Evolutionary conservation across 2,888 invertebrate genomes (phyloP).

Genomic region (Synanthedon formicaeformis): DNA sequence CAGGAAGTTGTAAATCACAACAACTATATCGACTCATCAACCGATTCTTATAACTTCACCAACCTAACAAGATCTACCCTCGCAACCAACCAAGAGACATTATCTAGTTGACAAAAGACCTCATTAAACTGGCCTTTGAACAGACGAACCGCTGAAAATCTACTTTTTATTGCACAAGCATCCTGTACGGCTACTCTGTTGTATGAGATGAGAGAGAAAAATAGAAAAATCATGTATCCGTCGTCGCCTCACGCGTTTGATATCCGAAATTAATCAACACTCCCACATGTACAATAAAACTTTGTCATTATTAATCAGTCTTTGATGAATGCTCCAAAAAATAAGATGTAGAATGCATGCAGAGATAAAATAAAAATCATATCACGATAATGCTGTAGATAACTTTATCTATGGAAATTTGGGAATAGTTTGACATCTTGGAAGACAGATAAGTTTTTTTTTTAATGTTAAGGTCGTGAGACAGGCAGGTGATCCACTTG

Average conservation of each 20-base stretch:
- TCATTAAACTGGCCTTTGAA: constrained; percentile 21
- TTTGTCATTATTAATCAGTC: background rate
- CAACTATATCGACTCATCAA: constrained; percentile 34
- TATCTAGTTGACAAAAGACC: constrained; percentile 12
- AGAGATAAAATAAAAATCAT: constrained; percentile 3
- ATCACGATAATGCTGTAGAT: too few relatives aligned
- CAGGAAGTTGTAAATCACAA: constrained; percentile 63
- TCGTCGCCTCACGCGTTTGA: constrained; percentile 8
- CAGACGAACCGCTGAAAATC: constrained; percentile 41
- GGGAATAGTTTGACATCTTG: too few relatives aligned
- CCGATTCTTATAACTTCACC: constrained; percentile 30
- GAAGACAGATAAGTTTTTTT: too few relatives aligned
- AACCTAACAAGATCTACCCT: constrained; percentile 20
- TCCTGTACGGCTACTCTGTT: constrained; percentile 36
- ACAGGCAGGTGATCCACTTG: too few relatives aligned
- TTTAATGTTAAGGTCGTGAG: background rate
- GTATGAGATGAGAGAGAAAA: constrained; percentile 11
- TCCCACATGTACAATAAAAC: constrained; percentile 1
- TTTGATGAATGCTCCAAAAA: background rate
- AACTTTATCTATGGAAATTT: too few relatives aligned
- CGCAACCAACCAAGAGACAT: constrained; percentile 3
- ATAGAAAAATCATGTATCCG: constrained; percentile 7
- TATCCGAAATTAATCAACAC: constrained; percentile 9
- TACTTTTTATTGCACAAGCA: constrained; percentile 48
- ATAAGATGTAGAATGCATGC: background rate